A percentile compares a stretch with the other conserved stretches of the same genome.
phyloP scores from a whole-genome alignment of 1,140 invertebrate species.

The Potamilus streckersoni region DNA sequence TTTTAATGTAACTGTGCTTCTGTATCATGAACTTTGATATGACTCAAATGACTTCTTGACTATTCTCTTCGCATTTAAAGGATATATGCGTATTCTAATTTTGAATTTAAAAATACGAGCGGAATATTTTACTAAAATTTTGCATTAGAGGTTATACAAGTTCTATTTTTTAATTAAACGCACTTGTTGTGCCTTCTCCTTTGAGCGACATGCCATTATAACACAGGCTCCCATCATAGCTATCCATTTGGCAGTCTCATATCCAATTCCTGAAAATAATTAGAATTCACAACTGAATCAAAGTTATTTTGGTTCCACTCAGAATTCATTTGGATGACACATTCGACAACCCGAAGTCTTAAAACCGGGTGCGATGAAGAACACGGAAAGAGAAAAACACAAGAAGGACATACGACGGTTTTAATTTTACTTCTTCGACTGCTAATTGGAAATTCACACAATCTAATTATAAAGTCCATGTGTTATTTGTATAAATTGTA shows the following conservation, averaged over 20 bases:
- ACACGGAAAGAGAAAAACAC: too few species aligned
- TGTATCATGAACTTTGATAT: too few species aligned
- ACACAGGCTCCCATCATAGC: conserved; percentile 45
- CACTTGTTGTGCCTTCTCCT: conserved; percentile 31
- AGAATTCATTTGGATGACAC: too few species aligned
- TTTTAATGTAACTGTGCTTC: too few species aligned
- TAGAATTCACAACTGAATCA: neutral
- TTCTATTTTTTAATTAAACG: neutral
- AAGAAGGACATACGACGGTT: too few species aligned
- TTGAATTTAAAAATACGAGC: neutral
- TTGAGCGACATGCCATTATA: conserved; percentile 41
- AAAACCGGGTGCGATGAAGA: too few species aligned
- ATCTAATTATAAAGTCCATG: too few species aligned
- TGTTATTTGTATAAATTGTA: too few species aligned
- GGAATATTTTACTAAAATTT: neutral
- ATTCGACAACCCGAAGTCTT: too few species aligned
- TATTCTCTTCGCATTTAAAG: neutral
- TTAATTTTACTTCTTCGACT: too few species aligned
- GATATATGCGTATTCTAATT: neutral
- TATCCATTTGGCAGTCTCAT: conserved; percentile 44
- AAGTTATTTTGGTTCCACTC: too few species aligned
- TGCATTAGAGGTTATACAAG: neutral
- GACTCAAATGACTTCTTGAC: neutral
- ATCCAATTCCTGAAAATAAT: conserved; percentile 39
- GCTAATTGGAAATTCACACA: too few species aligned